Evolutionary conservation across 2,888 invertebrate species (phyloP), one percentile per base, ranked within the genome.

Genomic region (Mesopsocus fuscifrons): DNA sequence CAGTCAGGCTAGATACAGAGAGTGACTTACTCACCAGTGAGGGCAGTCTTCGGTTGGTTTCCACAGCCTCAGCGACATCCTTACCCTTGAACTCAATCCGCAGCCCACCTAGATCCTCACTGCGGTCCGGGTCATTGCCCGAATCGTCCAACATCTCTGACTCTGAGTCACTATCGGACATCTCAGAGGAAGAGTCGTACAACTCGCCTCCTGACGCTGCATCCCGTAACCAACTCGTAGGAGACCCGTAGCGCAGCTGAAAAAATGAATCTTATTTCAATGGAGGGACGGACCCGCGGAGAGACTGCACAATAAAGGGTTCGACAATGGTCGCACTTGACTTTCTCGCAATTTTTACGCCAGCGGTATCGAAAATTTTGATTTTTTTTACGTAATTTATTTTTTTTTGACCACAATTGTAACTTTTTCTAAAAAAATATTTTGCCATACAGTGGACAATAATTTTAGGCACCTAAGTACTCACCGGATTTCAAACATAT

Each of bases 51-150:
- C n/a, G 18, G 11, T 23, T 13, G 18, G 15, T 30, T 16, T 87
- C 85, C 1, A 85, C 71, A 0, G 87, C 85, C 58, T 87, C 87
- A 0, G 87, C 88, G 34, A 83, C 74, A 59, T 83, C 84, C 18
- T 82, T 81, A 1, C 81, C 78, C 52, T 78, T 83, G 55, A 84
- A 87, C 48, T 83, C 78, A 49, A 87, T 87, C 15, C 77, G 68
- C 9, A 84, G 66, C 31, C 48, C 8, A 15, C 33, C 6, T 17
- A 33, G 9, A 16, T 17, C 16, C 33, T 33, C 5, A 16, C 33
- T 4, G 47, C 46, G 48, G 33, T 49, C 51, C n/a, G n/a, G n/a
- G n/a, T n/a, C n/a, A n/a, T n/a, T n/a, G 33, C 53, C 47, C 8
- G 47, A 48, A 34, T 49, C 51, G 33, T 53, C 54, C 16, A 54